Percentiles rank a stretch among this genome's conserved stretches.
These are phyloP conservation scores for Palythoa grandis DNA, from an alignment of 92 coral and sea anemone species.

Conservation along the genomic window DNA sequence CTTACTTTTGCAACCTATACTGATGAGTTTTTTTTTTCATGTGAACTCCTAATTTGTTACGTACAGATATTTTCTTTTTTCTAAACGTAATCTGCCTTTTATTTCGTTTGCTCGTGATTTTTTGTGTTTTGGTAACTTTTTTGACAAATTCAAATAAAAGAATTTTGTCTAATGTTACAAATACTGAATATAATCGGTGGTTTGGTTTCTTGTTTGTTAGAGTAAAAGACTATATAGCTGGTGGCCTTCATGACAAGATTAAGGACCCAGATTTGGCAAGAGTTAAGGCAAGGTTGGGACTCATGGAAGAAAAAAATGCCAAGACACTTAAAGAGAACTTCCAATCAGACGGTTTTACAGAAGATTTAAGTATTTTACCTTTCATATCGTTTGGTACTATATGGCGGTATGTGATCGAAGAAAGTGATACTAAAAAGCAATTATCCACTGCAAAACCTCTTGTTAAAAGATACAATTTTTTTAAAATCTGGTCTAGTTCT, in stretches of 20 bases:
- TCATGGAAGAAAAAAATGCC: conserved; percentile 22
- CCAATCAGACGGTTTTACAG: conserved; percentile 21
- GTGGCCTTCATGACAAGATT: conserved; percentile 48
- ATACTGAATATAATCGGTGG: neutral
- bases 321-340: conserved; percentile 30
- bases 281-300: conserved; percentile 38
- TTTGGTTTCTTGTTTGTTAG: conserved; percentile 20
- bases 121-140: neutral
- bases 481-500: conserved; percentile 54
- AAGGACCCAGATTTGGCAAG: conserved; percentile 52
- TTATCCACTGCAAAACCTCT: conserved; percentile 58
- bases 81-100: neutral
- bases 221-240: conserved; percentile 53
- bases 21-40: neutral
- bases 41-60: neutral
- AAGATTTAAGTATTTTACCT: conserved; percentile 39
- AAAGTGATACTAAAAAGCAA: conserved; percentile 47
- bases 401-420: conserved; percentile 55
- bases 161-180: neutral
- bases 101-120: neutral
- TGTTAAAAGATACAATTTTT: conserved; percentile 56
- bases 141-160: conserved; percentile 4
- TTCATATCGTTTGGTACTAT: conserved; percentile 21
- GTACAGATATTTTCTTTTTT: neutral
- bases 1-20: neutral